Base-by-base conservation (phyloP, 92 coral and sea anemone genomes). In the Heliopora coerulea region DNA sequence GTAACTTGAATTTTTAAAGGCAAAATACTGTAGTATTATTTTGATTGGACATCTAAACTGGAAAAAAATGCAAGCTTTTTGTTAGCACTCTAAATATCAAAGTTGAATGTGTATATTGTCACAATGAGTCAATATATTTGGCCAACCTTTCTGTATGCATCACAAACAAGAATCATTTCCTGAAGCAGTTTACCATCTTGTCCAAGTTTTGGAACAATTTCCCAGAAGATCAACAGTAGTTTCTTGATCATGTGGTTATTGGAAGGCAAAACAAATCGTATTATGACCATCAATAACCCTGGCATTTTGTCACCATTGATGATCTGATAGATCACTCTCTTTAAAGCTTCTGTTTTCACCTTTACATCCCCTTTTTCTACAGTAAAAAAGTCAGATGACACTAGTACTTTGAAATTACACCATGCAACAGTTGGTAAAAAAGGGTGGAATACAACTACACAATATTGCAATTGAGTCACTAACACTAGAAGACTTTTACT, bases 111-210 rank as follows among this genome's bases (percentile, higher is more conserved):
- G n/a, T n/a, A n/a, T n/a, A n/a, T n/a, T n/a, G n/a, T n/a, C n/a
- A n/a, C n/a, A n/a, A n/a, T n/a, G n/a, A n/a, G n/a, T n/a, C n/a
- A n/a, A n/a, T n/a, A n/a, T n/a, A n/a, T n/a, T n/a, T n/a, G n/a
- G n/a, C 49, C 63, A 31, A 95, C 99, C 96, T 95, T 95, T 54
- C 99, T 84, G 35, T 95, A 95, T 6, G 99, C 99, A 82, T 95
- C 99, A 85, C 99, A 95, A 12, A 95, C 99, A 39, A 95, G 87
- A 62, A 95, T 95, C 99, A 95, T 95, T 81, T 95, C 99, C 31
- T 95, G 99, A 17, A 95, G 60, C 34, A 95, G 83, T 80, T 95
- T 95, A 3, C 99, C 99, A 82, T 95, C 99, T 28, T 88, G 70
- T 1, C 99, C 99, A 65, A 96, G 88, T 72, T 95, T 95, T n/a